Evolutionary conservation across 2,113 vertebrate species (phyloP), one percentile per base, ranked within the genome.

Genomic region (Pavo muticus): DNA sequence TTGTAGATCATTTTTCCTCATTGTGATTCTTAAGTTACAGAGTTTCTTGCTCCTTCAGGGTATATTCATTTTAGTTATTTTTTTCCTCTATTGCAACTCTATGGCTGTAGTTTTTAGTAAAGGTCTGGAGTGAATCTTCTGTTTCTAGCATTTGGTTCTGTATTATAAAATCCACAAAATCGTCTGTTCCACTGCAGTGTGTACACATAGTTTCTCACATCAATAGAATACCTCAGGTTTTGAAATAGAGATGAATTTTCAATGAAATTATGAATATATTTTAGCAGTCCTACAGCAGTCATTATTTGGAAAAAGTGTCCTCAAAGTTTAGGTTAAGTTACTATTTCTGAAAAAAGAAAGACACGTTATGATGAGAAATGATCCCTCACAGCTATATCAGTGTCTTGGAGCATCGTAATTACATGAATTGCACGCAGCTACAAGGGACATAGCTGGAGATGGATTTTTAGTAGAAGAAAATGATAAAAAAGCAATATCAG

Each of bases 11-110:
- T 78, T 91, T 6, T 14, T 90, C 42, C 78, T 94, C 50, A 75
- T 14, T 90, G 82, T 37, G 15, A 92, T 94, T 94, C 93, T 91
- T 52, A 68, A 84, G 64, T 81, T 91, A 88, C 42, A 32, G 63
- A 91, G 15, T 94, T 91, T 72, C 83, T 88, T 85, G 78, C 79
- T 86, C 48, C 75, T 39, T 50, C 69, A 42, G 40, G 72, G 6
- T 47, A 72, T 56, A 45, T 94, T 95, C 30, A 45, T 48, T 95
- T 79, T 60, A 86, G 93, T 80, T 90, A 90, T 85, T 57, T 79
- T 63, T 95, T 71, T 7, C 44, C 29, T 50, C 6, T 59, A 60
- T 50, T 65, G 30, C 11, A 73, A 70, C 10, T 39, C 67, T 61
- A 3, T 3, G 5, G 23, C 40, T 54, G n/a, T 47, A 57, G 10